Conservation (phyloP, 2,888 invertebrate genomes). For the Hololepta plana region DNA sequence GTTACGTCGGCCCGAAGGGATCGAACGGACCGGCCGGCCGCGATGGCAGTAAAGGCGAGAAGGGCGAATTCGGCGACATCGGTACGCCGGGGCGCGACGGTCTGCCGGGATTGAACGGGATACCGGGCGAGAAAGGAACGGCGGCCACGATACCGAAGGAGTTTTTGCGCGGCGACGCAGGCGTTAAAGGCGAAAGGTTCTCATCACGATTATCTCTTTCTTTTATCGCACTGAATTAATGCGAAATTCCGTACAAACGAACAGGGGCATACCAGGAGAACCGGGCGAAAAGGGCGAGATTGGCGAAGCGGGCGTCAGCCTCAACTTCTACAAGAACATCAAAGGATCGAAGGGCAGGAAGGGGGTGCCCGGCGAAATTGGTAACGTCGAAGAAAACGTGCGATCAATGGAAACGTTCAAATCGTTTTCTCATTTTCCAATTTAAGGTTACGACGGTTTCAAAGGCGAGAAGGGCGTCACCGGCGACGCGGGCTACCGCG, state of each 20-base stretch:
- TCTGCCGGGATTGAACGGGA: conserved; percentile 28
- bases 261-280: conserved; percentile 22
- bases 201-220: no score
- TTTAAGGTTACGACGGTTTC: conserved; percentile 15
- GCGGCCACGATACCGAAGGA: conserved; percentile 30
- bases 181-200: conserved; percentile 28
- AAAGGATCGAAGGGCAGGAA: conserved; percentile 26
- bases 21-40: no score
- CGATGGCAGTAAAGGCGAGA: conserved; percentile 8
- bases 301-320: conserved; percentile 20
- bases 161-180: conserved; percentile 30
- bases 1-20: conserved; percentile 22
- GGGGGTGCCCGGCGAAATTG: conserved; percentile 29
- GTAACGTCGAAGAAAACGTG: conserved; percentile 17
- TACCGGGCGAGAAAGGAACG: conserved; percentile 39
- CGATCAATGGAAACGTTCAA: conserved; percentile 9
- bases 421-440: conserved; percentile 3
- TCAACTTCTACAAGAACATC: conserved; percentile 10
- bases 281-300: conserved; percentile 24
- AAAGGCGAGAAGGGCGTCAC: conserved; percentile 35
- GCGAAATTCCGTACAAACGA: no score
- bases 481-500: conserved; percentile 30
- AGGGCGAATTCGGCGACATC: conserved; percentile 20
- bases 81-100: conserved; percentile 25
- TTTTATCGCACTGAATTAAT: neutral